phyloP scores from a whole-genome alignment of 2,797 vertebrate species.

The Astyanax mexicanus region DNA sequence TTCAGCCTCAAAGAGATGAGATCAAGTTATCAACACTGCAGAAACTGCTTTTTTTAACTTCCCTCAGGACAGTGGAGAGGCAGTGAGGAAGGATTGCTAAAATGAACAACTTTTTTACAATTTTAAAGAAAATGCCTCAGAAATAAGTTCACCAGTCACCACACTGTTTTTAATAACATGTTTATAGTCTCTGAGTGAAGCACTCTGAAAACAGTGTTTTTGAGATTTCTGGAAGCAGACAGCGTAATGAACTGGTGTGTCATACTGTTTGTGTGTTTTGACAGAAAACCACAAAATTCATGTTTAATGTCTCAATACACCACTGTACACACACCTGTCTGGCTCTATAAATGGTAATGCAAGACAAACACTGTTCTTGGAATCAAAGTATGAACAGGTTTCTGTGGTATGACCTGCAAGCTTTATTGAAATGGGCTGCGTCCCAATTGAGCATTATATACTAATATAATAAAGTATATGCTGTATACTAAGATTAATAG shows the following conservation, averaged over 20 bases:
- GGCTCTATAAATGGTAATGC: not conserved
- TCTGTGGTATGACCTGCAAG: too few species aligned
- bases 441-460: too few species aligned
- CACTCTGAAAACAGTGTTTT: not conserved
- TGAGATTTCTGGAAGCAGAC: not conserved
- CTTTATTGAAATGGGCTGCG: too few species aligned
- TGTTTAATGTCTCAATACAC: slow-evolving; percentile 12
- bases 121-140: not conserved
- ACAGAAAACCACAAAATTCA: not conserved
- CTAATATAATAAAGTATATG: too few species aligned
- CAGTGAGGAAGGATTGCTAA: not conserved
- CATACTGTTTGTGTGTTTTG: not conserved
- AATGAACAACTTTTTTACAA: not conserved
- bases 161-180: not conserved
- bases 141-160: not conserved
- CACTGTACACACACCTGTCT: slow-evolving; percentile 25
- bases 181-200: not conserved
- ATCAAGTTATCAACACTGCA: not conserved
- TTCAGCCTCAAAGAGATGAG: not conserved
- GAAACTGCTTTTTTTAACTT: not conserved
- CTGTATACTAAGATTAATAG: too few species aligned
- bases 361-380: not conserved
- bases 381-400: not conserved
- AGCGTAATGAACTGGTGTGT: not conserved
- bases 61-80: not conserved